Evolutionary conservation across 1,140 invertebrate species (phyloP).

Genomic region (Luehdorfia chinensis): DNA sequence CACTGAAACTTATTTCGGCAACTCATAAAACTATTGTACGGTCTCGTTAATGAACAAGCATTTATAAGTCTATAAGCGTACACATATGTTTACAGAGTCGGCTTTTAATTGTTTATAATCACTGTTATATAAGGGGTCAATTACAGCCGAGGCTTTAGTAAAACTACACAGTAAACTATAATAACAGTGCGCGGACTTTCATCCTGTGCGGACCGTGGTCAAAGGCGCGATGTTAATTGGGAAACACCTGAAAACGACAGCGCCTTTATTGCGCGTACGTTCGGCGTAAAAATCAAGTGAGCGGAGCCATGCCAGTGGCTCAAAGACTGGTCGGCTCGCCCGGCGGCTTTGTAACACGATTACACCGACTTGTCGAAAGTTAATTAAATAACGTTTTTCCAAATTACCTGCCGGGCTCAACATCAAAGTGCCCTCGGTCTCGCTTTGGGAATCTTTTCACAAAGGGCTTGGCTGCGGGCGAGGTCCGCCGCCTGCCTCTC

Average conservation of each 20-base stretch:
- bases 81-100: neutral
- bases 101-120: neutral
- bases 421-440: conserved; percentile 60
- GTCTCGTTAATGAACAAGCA: conserved; percentile 31
- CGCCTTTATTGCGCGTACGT: conserved; percentile 60
- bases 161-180: conserved; percentile 51
- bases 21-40: conserved; percentile 70
- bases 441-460: conserved; percentile 63
- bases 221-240: conserved; percentile 73
- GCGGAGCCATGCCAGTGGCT: conserved; percentile 31
- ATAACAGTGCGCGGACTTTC: conserved; percentile 58
- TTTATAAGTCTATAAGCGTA: conserved; percentile 14
- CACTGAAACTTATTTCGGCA: conserved; percentile 65
- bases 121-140: conserved; percentile 25
- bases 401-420: conserved; percentile 66
- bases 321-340: conserved; percentile 69
- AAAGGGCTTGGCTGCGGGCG: conserved; percentile 62
- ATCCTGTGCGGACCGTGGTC: conserved; percentile 42
- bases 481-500: conserved; percentile 41
- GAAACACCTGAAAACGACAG: conserved; percentile 71
- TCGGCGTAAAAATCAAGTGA: conserved; percentile 68
- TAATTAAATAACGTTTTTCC: conserved; percentile 77
- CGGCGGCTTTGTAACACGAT: conserved; percentile 72
- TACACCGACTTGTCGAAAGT: conserved; percentile 73
- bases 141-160: conserved; percentile 49